Percentiles rank a stretch among this genome's conserved stretches.
Conservation (phyloP, 2,113 vertebrate species). For the Rhinolophus sinicus region DNA sequence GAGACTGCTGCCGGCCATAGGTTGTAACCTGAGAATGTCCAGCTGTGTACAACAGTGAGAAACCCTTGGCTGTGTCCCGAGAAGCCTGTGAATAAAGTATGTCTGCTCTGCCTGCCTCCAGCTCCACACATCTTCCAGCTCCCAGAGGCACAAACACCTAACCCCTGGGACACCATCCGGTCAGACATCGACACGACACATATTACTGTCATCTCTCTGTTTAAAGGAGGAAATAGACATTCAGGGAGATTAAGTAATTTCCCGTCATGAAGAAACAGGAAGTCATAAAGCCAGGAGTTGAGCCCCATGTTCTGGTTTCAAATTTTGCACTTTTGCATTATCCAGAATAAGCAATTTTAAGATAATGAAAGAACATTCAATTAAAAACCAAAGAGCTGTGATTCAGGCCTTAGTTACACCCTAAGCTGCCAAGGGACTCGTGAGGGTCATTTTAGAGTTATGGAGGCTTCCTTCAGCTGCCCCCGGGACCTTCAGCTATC, state of each 20-base stretch:
- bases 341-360: neutral
- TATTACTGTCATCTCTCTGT: neutral
- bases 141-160: too few species aligned
- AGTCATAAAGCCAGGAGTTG: neutral
- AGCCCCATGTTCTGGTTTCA: neutral
- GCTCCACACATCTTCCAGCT: too few species aligned
- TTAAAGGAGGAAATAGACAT: neutral
- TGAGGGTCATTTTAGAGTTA: neutral
- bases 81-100: too few species aligned
- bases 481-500: too few species aligned
- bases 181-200: too few species aligned
- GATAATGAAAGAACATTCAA: neutral
- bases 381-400: neutral
- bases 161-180: too few species aligned
- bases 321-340: neutral
- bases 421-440: neutral
- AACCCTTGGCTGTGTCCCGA: too few species aligned
- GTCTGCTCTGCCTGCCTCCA: too few species aligned
- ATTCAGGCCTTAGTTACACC: neutral
- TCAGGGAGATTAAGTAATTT: neutral
- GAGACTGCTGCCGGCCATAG: too few species aligned
- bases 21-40: too few species aligned
- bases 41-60: too few species aligned
- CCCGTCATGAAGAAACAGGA: neutral
- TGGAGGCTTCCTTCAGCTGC: fast-evolving